Base-by-base conservation (phyloP, 1,140 invertebrate genomes). In the Rhopalosiphum padi region DNA sequence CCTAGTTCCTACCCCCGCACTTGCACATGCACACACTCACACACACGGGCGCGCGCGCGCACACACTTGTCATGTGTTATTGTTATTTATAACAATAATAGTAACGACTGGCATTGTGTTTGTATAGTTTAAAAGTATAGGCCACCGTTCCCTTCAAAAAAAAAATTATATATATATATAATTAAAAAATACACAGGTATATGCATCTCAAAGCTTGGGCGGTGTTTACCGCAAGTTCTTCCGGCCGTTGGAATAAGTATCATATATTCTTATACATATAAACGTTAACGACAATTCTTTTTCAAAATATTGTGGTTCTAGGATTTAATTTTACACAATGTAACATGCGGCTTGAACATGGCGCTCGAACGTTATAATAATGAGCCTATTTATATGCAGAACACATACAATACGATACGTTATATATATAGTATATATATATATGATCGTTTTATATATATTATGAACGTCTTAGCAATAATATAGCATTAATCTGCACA, bases 31-130 rank as follows among this genome's bases (percentile, higher is more conserved):
- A 51, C 46, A 88, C 35, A 60, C 77, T 15, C n/a, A 35, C 51
- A 90, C 48, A 48, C 23, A 8, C 82, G 9, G 1, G 25, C 9
- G 25, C 55, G 55, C 55, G 55, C 55, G 55, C 77, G 6, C 43
- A 35, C 53, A 90, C 48, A 82, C 82, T 93, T 93, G 91, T 93
- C 91, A 93, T 82, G 91, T 85, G 91, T 93, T 93, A 93, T 93
- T 93, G 91, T 93, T 93, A 85, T 93, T 93, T 85, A 93, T 85
- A 85, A 93, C 91, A 93, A 93, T 93, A 93, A 83, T 93, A 77
- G 90, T 93, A 93, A 93, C 91, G 82, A 93, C 91, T 53, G 91
- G 68, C 77, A 93, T 93, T 93, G 91, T 93, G 91, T 93, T 83
- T 85, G 77, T 41, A 68, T 68, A 93, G 60, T 91, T 48, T 91